Percentiles rank a stretch among this genome's conserved stretches.
phyloP scores from a whole-genome alignment of 2,888 invertebrate species.

The Eugnorisma glareosa region DNA sequence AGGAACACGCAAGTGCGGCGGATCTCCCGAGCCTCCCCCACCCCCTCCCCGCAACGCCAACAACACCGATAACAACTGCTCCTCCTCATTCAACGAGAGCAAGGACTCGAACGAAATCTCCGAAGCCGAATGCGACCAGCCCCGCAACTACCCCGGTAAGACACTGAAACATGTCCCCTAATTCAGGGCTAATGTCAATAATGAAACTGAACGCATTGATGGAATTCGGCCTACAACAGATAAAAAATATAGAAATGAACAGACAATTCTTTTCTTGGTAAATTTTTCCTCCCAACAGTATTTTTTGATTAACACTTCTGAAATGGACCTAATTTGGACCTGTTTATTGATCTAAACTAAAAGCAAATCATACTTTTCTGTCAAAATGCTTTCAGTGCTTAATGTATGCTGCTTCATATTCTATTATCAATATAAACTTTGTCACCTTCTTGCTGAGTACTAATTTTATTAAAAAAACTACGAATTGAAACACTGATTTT shows the following conservation, averaged over 20 bases:
- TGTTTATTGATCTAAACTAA: conserved; percentile 23
- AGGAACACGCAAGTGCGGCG: conserved; percentile 87
- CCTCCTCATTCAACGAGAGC: conserved; percentile 95
- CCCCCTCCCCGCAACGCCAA: conserved; percentile 96
- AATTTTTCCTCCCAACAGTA: conserved; percentile 46
- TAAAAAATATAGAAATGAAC: neutral
- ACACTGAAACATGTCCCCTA: conserved; percentile 34
- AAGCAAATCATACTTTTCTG: conserved; percentile 71
- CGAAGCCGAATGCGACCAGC: conserved; percentile 97
- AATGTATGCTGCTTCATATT: conserved; percentile 56
- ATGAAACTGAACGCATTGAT: neutral
- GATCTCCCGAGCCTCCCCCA: conserved; percentile 91
- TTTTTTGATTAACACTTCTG: conserved; percentile 65
- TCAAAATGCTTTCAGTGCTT: conserved; percentile 44
- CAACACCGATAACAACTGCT: conserved; percentile 94
- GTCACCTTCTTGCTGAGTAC: conserved; percentile 44
- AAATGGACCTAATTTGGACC: conserved; percentile 69
- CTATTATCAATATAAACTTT: conserved; percentile 21
- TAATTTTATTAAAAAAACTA: conserved; percentile 39
- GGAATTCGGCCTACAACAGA: neutral
- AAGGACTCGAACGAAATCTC: conserved; percentile 98
- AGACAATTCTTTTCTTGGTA: neutral
- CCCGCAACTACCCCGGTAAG: conserved; percentile 95
- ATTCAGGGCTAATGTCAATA: neutral
- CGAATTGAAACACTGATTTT: neutral